These are phyloP conservation scores for Lagria hirta DNA, from an alignment of 2,888 invertebrate genomes.

Conservation along the genomic window DNA sequence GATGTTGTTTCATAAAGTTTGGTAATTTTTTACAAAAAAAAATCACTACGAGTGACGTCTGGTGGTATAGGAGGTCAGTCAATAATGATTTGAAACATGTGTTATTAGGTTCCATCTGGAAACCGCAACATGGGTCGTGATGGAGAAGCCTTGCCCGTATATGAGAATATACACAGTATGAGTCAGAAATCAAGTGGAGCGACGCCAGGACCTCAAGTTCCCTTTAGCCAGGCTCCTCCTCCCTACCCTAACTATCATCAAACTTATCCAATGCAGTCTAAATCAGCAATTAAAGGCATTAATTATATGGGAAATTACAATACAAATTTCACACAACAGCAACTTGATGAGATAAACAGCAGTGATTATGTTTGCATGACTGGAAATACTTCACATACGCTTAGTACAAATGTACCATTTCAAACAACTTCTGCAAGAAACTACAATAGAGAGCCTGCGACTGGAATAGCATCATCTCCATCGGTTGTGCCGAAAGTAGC, in stretches of 20 bases:
- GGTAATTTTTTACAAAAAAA: too few species aligned
- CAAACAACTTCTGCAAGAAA: constrained; percentile 52
- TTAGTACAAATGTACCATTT: constrained; percentile 55
- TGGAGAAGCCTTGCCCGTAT: constrained; percentile 59
- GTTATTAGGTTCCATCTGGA: constrained; percentile 63
- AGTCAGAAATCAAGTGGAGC: constrained; percentile 44
- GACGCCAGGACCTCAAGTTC: constrained; percentile 52
- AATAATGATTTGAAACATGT: too few species aligned
- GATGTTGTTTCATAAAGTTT: too few species aligned
- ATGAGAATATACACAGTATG: constrained; percentile 51
- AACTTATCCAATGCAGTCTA: constrained; percentile 47
- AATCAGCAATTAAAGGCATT: constrained; percentile 25
- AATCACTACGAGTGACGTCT: too few species aligned
- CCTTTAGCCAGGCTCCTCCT: constrained; percentile 41
- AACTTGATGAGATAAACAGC: constrained; percentile 71
- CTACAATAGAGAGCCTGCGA: constrained; percentile 52
- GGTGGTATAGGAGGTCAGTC: too few species aligned
- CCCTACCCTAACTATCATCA: constrained; percentile 40
- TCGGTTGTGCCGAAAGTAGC: constrained; percentile 47
- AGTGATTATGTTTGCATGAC: constrained; percentile 86
- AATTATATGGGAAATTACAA: constrained; percentile 25
- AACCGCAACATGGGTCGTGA: constrained; percentile 50
- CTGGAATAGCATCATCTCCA: constrained; percentile 56
- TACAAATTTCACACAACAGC: constrained; percentile 49
- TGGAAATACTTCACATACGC: constrained; percentile 61